phyloP scores from a whole-genome alignment of 2,113 vertebrate species.

The Nestor notabilis region DNA sequence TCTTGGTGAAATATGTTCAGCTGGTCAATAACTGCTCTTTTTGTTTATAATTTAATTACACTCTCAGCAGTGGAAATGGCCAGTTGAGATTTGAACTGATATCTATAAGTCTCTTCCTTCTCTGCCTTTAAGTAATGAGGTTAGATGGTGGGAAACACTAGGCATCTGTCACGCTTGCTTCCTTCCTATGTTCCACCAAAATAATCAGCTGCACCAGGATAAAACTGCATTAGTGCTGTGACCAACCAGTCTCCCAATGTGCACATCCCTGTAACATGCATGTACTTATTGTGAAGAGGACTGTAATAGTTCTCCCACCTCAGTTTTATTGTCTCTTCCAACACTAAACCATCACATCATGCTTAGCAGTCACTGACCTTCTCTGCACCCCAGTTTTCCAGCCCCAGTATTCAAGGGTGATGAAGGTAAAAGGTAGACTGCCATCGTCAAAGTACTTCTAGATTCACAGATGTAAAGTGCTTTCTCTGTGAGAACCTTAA shows the following conservation, averaged over 20 bases:
- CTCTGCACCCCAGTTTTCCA: background rate
- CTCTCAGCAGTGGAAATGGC: background rate
- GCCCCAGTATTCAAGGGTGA: background rate
- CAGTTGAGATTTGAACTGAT: background rate
- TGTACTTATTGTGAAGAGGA: background rate
- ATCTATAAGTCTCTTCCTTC: background rate
- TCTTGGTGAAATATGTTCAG: conserved; percentile 1
- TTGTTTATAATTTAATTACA: background rate
- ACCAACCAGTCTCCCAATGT: rapidly evolving
- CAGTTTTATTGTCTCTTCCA: background rate
- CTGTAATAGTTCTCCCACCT: background rate
- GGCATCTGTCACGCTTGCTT: rapidly evolving
- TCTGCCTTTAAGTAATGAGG: background rate
- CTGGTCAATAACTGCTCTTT: conserved; percentile 2
- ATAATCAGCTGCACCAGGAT: background rate
- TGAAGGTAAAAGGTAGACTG: background rate
- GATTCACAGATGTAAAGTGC: background rate
- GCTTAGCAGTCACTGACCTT: background rate
- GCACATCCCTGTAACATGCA: rapidly evolving
- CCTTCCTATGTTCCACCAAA: background rate
- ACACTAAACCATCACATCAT: background rate
- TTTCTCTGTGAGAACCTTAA: background rate
- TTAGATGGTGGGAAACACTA: background rate
- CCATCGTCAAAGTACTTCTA: background rate
- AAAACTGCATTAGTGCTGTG: background rate